These are phyloP conservation scores for Hestina assimilis DNA, from an alignment of 1,140 invertebrate genomes.

Conservation along the genomic window DNA sequence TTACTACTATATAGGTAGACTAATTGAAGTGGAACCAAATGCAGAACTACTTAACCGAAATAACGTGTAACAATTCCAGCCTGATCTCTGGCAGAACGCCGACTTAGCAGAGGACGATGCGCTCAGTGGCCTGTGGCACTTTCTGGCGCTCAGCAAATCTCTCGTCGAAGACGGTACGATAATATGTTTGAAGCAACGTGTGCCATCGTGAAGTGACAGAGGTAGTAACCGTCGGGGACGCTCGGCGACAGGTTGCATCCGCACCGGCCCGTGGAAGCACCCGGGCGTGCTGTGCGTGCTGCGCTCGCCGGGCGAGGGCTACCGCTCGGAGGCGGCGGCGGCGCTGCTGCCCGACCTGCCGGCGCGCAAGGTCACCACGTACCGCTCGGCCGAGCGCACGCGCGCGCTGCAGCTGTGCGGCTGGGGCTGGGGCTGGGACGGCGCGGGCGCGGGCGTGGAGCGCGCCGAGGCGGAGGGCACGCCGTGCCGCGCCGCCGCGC, in stretches of 20 bases:
- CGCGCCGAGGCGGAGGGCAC: slow-evolving; percentile 82
- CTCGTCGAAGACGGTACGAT: slow-evolving; percentile 82
- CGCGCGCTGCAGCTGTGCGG: slow-evolving; percentile 91
- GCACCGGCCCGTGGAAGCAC: slow-evolving; percentile 81
- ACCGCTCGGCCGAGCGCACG: slow-evolving; percentile 84
- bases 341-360: slow-evolving; percentile 78
- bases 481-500: slow-evolving; percentile 91
- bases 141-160: slow-evolving; percentile 85
- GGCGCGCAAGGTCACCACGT: slow-evolving; percentile 65
- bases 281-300: slow-evolving; percentile 85
- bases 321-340: slow-evolving; percentile 79
- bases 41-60: too few relatives aligned
- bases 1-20: too few relatives aligned
- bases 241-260: slow-evolving; percentile 70
- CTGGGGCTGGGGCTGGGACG: slow-evolving; percentile 88
- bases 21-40: too few relatives aligned
- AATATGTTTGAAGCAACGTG: background rate
- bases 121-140: slow-evolving; percentile 85
- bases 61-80: slow-evolving; percentile 43
- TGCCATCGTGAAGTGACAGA: background rate
- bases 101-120: slow-evolving; percentile 82
- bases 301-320: slow-evolving; percentile 49
- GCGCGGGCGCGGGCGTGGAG: slow-evolving; percentile 78
- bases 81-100: slow-evolving; percentile 82
- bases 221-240: too few relatives aligned